A percentile compares a stretch with the other conserved stretches of the same genome.
Evolutionary conservation across 2,113 vertebrate genomes (phyloP).

Genomic region (Melanostigma gelatinosum): DNA sequence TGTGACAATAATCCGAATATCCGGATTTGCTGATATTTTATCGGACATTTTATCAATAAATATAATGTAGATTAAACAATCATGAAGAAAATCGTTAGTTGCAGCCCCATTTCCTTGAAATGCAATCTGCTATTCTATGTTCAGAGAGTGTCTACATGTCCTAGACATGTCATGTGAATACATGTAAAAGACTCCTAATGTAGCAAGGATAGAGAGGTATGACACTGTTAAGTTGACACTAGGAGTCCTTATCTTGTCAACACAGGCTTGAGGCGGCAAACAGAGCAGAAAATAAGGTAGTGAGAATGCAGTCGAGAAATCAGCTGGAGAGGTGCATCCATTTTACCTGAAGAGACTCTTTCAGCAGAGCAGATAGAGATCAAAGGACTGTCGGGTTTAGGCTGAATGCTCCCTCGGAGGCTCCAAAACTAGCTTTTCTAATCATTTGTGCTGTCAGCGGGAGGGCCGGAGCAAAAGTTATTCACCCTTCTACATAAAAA

Average conservation of each 20-base stretch:
- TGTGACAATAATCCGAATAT: background rate
- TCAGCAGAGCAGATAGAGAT: slow-evolving; percentile 72
- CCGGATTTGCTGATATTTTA: background rate
- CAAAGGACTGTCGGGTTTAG: slow-evolving; percentile 63
- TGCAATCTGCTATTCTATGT: background rate
- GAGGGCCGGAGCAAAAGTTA: slow-evolving; percentile 54
- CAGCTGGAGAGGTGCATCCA: slow-evolving; percentile 56
- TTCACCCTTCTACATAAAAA: slow-evolving; percentile 58
- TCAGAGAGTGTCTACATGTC: background rate
- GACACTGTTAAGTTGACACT: slow-evolving; percentile 40
- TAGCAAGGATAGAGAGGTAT: slow-evolving; percentile 21
- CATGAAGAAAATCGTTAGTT: background rate
- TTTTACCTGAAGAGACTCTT: slow-evolving; percentile 70
- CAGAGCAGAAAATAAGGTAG: slow-evolving; percentile 57
- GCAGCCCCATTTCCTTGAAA: background rate
- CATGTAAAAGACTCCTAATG: slow-evolving; percentile 25
- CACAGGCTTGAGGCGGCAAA: slow-evolving; percentile 61
- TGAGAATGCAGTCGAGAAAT: slow-evolving; percentile 48
- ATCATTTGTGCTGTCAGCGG: slow-evolving; percentile 57
- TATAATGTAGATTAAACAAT: background rate
- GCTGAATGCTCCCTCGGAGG: slow-evolving; percentile 41
- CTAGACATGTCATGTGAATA: background rate
- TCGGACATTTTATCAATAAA: background rate
- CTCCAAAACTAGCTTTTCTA: slow-evolving; percentile 56
- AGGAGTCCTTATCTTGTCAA: slow-evolving; percentile 62